Base-by-base conservation (phyloP, 2,888 invertebrate species). In the Poecilobothrus nobilitatus region DNA sequence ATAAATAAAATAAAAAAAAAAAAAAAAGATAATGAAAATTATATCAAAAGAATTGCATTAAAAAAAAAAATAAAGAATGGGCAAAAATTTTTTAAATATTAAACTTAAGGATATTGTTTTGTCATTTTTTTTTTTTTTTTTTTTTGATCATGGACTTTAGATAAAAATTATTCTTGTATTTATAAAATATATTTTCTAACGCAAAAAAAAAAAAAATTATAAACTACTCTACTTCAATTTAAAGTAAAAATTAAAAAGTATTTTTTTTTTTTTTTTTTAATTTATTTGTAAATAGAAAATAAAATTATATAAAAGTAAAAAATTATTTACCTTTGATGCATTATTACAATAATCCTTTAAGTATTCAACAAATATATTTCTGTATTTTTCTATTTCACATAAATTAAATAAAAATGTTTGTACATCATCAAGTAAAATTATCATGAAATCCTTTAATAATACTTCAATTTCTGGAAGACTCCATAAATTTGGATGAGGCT, bases 401-500 rank as follows among this genome's bases (percentile, higher is more conserved):
- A 65, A 65, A 65, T 65, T 37, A 34, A 22, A 20, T 65, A 65
- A 5, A 65, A 65, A 65, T 8, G 34, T 9, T 20, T 34, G 37
- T 10, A 20, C 18, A 34, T 65, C 20, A 34, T 9, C 9, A 33
- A 65, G 65, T 33, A n/a, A 20, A 33, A 65, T 34, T 7, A 20
- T 33, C n/a, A 65, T 34, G 34, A 65, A 65, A 33, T 65, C 20
- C 34, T 33, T 65, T 37, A 65, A 37, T n/a, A 65, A 20, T 65
- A 65, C 21, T 37, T 65, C 65, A 33, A 65, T 65, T 37, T 65
- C 65, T 34, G 37, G 34, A 34, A 65, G 18, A 37, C 20, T 34
- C 65, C 65, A 65, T 65, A 65, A 37, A 20, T 33, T 65, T 37
- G 65, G 65, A 34, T 65, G 20, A 65, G 53, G 53, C 53, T 53